A percentile compares a stretch with the other conserved stretches of the same genome.
phyloP scores from a whole-genome alignment of 2,113 vertebrate species.

The Sylvietta virens region DNA sequence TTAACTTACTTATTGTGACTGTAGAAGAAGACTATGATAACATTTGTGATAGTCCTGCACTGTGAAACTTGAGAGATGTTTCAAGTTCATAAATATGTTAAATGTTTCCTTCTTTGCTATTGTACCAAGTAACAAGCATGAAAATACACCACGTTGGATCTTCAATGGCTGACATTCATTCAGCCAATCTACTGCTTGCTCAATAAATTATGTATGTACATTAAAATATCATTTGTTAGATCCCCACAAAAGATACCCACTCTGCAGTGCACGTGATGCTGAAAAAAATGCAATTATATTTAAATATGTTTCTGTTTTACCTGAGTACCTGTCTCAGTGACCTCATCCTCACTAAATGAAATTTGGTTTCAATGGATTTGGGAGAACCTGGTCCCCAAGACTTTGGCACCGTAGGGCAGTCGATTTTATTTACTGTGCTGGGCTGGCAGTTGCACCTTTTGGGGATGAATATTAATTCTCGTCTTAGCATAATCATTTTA shows the following conservation, averaged over 20 bases:
- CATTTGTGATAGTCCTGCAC: background rate
- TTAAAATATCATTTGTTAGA: constrained; percentile 60
- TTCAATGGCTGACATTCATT: constrained; percentile 49
- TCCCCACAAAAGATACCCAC: background rate
- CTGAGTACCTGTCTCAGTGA: background rate
- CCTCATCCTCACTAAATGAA: background rate
- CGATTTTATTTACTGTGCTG: background rate
- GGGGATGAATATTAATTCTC: constrained; percentile 58
- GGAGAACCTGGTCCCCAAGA: background rate
- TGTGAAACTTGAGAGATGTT: background rate
- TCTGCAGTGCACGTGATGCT: background rate
- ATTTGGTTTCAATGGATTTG: background rate
- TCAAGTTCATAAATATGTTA: constrained; percentile 43
- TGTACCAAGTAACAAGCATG: constrained; percentile 26
- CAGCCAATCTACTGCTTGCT: constrained; percentile 40
- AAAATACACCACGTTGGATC: constrained; percentile 44
- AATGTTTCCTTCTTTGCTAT: constrained; percentile 31
- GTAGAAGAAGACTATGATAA: background rate
- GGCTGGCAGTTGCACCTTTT: constrained; percentile 38
- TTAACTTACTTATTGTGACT: background rate
- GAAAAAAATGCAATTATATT: background rate
- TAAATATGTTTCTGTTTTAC: constrained; percentile 8
- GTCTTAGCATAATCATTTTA: constrained; percentile 50
- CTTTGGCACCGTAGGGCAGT: background rate
- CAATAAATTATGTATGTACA: constrained; percentile 63